Conservation (phyloP, 1,140 invertebrate species). For the Pogonus chalceus region DNA sequence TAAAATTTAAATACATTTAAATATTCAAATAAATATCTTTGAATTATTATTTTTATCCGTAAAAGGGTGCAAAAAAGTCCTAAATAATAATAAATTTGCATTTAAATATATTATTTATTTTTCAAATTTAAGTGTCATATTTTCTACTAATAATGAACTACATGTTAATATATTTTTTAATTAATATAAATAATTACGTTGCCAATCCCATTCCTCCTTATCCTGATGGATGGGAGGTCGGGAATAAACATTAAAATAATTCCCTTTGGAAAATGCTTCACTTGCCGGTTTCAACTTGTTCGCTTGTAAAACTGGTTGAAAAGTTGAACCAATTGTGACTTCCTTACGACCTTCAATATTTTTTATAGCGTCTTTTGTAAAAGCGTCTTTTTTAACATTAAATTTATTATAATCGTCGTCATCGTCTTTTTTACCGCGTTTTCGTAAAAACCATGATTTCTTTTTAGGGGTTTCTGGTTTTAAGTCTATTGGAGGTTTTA, state of each 20-base stretch:
- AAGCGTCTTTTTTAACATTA: background rate
- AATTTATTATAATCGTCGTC: background rate
- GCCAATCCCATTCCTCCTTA: too few species aligned
- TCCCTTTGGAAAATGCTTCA: background rate
- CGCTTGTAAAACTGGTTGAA: slow-evolving; percentile 33
- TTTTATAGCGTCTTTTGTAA: slow-evolving; percentile 1
- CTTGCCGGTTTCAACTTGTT: slow-evolving; percentile 19
- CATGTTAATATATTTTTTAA: too few species aligned
- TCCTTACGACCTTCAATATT: too few species aligned
- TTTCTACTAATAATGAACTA: too few species aligned
- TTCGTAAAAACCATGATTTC: background rate
- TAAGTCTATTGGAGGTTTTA: slow-evolving; percentile 24
- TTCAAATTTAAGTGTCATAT: too few species aligned
- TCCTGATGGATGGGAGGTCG: background rate
- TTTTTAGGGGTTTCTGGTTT: slow-evolving; percentile 13
- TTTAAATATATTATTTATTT: too few species aligned
- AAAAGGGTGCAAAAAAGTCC: too few species aligned
- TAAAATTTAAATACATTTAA: too few species aligned
- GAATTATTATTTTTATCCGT: too few species aligned
- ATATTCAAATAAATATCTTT: too few species aligned
- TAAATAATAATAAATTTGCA: too few species aligned
- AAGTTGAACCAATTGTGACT: slow-evolving; percentile 35
- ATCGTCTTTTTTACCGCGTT: background rate
- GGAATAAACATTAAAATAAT: background rate
- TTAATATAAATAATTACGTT: too few species aligned